These are phyloP conservation scores for Plotosus lineatus DNA, from an alignment of 2,113 vertebrate species.

Conservation along the genomic window DNA sequence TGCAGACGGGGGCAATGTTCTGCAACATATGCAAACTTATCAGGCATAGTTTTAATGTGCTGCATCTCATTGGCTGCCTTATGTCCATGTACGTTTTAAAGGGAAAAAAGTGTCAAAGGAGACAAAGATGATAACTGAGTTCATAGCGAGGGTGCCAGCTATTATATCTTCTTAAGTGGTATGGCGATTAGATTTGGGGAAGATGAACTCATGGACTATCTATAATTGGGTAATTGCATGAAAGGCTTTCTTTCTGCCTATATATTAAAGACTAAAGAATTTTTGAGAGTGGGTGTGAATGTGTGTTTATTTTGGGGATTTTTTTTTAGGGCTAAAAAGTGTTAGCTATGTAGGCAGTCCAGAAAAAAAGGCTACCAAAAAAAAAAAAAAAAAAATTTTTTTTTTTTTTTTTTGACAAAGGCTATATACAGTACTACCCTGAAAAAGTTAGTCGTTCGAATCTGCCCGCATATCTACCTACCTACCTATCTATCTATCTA, in stretches of 20 bases:
- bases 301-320: slow-evolving; percentile 17
- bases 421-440: too few relatives aligned
- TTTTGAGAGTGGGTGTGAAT: slow-evolving; percentile 25
- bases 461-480: not conserved
- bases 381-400: too few relatives aligned
- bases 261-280: slow-evolving; percentile 13
- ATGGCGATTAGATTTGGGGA: slow-evolving; percentile 35
- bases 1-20: slow-evolving; percentile 65
- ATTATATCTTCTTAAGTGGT: slow-evolving; percentile 41
- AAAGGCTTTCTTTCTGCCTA: slow-evolving; percentile 18
- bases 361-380: not conserved
- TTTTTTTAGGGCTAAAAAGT: not conserved
- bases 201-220: slow-evolving; percentile 23
- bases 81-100: slow-evolving; percentile 67
- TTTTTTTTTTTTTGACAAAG: too few relatives aligned
- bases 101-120: slow-evolving; percentile 38
- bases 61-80: slow-evolving; percentile 75
- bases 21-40: slow-evolving; percentile 72
- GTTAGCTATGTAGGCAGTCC: not conserved
- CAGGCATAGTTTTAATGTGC: slow-evolving; percentile 70
- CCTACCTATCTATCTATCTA: not conserved
- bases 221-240: slow-evolving; percentile 32
- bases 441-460: too few relatives aligned
- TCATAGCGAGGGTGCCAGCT: slow-evolving; percentile 75
- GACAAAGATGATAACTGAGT: slow-evolving; percentile 66